Evolutionary conservation across 2,797 vertebrate genomes (phyloP).

Genomic region (Nyctalus aviator): DNA sequence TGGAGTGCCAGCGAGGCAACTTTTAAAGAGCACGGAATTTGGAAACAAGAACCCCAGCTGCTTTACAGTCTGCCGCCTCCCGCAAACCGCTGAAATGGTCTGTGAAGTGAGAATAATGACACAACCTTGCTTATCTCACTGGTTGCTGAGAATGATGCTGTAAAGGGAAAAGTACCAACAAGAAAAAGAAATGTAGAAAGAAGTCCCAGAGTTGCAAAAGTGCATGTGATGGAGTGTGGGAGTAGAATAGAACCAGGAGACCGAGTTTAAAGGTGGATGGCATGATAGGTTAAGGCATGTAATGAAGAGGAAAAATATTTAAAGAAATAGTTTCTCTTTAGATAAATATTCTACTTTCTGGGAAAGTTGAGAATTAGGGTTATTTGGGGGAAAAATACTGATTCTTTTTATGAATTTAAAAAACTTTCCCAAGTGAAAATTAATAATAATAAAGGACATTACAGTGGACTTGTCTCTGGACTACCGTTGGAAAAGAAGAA

Average conservation of each 20-base stretch:
- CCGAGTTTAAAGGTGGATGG: not conserved
- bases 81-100: not conserved
- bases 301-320: not conserved
- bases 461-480: not conserved
- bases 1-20: not conserved
- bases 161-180: not conserved
- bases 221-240: not conserved
- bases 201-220: not conserved
- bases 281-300: not conserved
- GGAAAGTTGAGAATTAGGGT: not conserved
- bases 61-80: not conserved
- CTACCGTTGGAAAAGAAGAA: not conserved
- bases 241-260: not conserved
- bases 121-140: not conserved
- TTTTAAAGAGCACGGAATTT: not conserved
- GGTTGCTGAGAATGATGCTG: not conserved
- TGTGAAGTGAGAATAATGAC: not conserved
- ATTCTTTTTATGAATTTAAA: not conserved
- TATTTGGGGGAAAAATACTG: not conserved
- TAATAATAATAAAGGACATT: not conserved
- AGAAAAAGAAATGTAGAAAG: not conserved
- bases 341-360: constrained; percentile 32
- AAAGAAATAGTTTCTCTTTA: not conserved
- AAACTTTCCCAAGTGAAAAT: not conserved
- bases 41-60: not conserved